Base-by-base conservation (phyloP, 2,888 invertebrate species). In the Dynastes hyllus region DNA sequence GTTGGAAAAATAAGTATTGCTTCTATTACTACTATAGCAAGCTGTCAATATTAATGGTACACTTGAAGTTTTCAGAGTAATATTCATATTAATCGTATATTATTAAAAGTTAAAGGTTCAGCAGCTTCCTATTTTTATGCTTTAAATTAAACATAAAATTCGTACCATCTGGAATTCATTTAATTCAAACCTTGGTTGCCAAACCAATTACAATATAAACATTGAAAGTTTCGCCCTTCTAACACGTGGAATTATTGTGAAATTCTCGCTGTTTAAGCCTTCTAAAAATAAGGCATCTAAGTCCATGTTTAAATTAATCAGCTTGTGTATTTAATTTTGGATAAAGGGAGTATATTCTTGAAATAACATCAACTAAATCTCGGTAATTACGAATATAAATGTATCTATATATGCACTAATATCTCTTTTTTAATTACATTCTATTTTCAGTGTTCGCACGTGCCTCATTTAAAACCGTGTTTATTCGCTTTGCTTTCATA, bases 371-470 rank as follows among this genome's bases (percentile, higher is more conserved):
- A 53, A 13, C n/a, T 53, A 53, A 53, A 53, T 1, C 53, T 4
- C 45, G 11, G 45, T 45, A 45, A 45, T 45, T 45, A 45, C 0
- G 45, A 45, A 45, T 45, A 8, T 9, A 45, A 45, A 8, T 8
- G 11, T 45, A 45, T 45, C 45, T 45, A 11, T 45, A 45, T 22
- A 16, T 13, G 29, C 27, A 63, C 5, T 29, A 13, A 11, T 63
- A 63, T n/a, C 11, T 8, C 63, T 9, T 45, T 69, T 27, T 51
- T 69, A 51, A 69, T 69, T 69, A 53, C 29, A 13, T 29, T 11
- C 16, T 67, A 67, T 67, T 40, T 67, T 45, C 22, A 13, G 37
- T 8, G 22, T 16, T n/a, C 55, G n/a, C 55, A 55, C 32, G 71
- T 55, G 55, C 37, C 16, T 58, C 71, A 37, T 37, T 55, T 16